Percentiles rank a stretch among this genome's conserved stretches.
These are phyloP conservation scores for Hyperoplus immaculatus DNA, from an alignment of 2,797 vertebrate genomes.

Conservation along the genomic window DNA sequence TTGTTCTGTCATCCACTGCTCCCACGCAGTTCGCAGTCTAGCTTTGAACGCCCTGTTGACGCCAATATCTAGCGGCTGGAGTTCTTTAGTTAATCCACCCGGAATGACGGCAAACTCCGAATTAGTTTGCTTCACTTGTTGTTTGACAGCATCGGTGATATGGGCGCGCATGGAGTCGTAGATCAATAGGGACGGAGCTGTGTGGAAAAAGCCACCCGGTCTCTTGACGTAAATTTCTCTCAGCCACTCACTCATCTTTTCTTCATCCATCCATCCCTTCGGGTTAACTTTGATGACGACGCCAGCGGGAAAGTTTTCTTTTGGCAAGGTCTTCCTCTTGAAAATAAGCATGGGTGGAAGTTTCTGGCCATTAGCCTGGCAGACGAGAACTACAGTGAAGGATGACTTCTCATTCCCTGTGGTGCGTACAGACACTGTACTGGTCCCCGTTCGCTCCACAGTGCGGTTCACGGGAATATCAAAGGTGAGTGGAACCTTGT, in stretches of 20 bases:
- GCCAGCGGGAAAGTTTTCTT: too few relatives aligned
- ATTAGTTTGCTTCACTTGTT: neutral
- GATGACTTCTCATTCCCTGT: slow-evolving; percentile 49
- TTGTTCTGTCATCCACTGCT: slow-evolving; percentile 28
- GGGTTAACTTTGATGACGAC: too few relatives aligned
- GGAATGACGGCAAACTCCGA: too few relatives aligned
- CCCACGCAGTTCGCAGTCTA: neutral
- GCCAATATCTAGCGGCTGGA: too few relatives aligned
- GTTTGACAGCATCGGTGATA: too few relatives aligned
- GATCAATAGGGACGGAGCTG: slow-evolving; percentile 29
- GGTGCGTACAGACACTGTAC: slow-evolving; percentile 22
- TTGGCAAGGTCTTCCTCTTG: slow-evolving; percentile 1
- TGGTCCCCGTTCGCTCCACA: slow-evolving; percentile 38
- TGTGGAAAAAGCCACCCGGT: slow-evolving; percentile 20
- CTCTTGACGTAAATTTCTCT: too few relatives aligned
- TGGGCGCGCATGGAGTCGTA: neutral
- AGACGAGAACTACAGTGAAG: slow-evolving; percentile 42
- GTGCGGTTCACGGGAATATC: slow-evolving; percentile 41
- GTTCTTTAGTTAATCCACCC: too few relatives aligned
- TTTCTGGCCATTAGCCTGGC: slow-evolving; percentile 36
- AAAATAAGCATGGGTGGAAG: slow-evolving; percentile 28
- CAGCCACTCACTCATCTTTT: slow-evolving; percentile 9
- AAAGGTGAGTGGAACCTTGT: slow-evolving; percentile 23
- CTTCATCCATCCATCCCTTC: neutral
- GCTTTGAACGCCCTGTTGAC: too few relatives aligned